Evolutionary conservation across 1,140 invertebrate species (phyloP), one percentile per base, ranked within the genome.

Genomic region (Oryctes rhinoceros): DNA sequence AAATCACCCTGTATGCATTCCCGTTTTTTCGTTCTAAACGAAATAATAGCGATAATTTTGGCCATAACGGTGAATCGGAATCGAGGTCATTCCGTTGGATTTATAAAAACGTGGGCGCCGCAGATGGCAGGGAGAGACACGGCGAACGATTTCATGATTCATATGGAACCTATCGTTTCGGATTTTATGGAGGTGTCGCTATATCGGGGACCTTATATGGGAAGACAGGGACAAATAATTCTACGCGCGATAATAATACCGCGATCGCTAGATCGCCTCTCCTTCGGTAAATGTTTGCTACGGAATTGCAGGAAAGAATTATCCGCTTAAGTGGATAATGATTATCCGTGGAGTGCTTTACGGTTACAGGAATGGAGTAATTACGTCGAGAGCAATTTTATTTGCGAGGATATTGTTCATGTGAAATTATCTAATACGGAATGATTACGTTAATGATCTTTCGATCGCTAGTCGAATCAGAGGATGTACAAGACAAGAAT

Each of bases 1-100:
- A 39, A 39, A 39, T 39, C 39, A 4, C 39, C 3, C 39, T 39
- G 39, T 39, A 39, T 53, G 13, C 13, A 11, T 53, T 5, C 49
- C 13, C 13, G 49, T 11, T n/a, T 5, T 53, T 53, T 53, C 18
- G 53, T n/a, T 59, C 53, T 49, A 49, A 49, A 49, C n/a, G 48
- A 49, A 49, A 49, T 59, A 59, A 59, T n/a, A 59, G 53, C 53
- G 53, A 59, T 59, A 59, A 59, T 59, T 59, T 59, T 59, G 53
- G 53, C 53, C 53, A 59, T 59, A 59, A 59, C 53, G 53, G 53
- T 59, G 18, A 59, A 59, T 18, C 53, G 53, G n/a, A 59, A 59
- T 59, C 18, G 53, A 59, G 53, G 53, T 59, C 53, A 59, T n/a
- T 39, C 53, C 18, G 53, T 59, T 18, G 53, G n/a, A 4, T 59